Percentiles rank a stretch among this genome's conserved stretches.
Conservation (phyloP, 2,888 invertebrate species). For the Drosophila melanosoma region DNA sequence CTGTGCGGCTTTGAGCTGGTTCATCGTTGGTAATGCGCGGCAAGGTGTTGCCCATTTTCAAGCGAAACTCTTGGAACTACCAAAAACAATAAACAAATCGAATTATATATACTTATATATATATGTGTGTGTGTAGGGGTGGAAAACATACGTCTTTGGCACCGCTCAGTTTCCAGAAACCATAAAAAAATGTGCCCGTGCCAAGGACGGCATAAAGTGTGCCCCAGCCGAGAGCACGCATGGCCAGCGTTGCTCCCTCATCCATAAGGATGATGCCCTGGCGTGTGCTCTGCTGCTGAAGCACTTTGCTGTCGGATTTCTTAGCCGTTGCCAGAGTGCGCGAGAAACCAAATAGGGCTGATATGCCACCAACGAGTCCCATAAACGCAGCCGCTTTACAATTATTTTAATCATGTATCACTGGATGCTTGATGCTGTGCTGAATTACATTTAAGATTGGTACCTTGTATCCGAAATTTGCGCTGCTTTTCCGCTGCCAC, state of each 20-base stretch:
- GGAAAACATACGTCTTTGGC: slow-evolving; percentile 89
- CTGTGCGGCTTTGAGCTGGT: slow-evolving; percentile 92
- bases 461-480: slow-evolving; percentile 72
- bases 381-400: slow-evolving; percentile 82
- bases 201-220: slow-evolving; percentile 94
- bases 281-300: slow-evolving; percentile 89
- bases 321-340: slow-evolving; percentile 91
- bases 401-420: neutral
- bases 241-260: slow-evolving; percentile 91
- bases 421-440: neutral
- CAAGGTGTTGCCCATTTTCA: slow-evolving; percentile 91
- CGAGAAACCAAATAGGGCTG: slow-evolving; percentile 93
- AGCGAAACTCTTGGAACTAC: slow-evolving; percentile 92
- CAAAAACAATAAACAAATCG: slow-evolving; percentile 75
- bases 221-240: slow-evolving; percentile 95
- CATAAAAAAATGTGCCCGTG: slow-evolving; percentile 91
- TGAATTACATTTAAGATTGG: neutral
- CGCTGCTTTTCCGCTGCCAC: slow-evolving; percentile 67
- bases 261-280: slow-evolving; percentile 88
- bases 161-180: slow-evolving; percentile 95
- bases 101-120: neutral
- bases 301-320: slow-evolving; percentile 91
- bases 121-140: neutral
- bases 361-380: slow-evolving; percentile 87
- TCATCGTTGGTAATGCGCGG: slow-evolving; percentile 92